A percentile compares a stretch with the other conserved stretches of the same genome.
These are phyloP conservation scores for Anisognathus igniventris DNA, from an alignment of 2,797 vertebrate species.

Conservation along the genomic window DNA sequence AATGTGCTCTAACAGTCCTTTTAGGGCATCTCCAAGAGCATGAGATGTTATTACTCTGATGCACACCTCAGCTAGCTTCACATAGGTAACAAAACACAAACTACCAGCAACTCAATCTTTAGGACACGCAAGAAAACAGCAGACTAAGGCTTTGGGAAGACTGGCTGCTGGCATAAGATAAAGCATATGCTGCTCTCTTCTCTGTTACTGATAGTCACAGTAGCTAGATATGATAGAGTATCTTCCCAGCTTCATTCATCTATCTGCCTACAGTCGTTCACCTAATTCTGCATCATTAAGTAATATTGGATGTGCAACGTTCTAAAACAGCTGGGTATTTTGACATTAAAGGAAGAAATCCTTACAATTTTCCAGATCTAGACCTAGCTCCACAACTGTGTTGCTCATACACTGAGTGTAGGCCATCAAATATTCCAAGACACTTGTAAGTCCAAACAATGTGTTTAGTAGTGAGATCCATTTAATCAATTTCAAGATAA, in stretches of 20 bases:
- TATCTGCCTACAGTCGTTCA: background rate
- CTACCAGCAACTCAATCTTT: background rate
- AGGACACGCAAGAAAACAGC: background rate
- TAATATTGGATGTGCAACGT: background rate
- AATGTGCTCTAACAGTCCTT: background rate
- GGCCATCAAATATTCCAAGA: background rate
- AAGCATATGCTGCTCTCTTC: background rate
- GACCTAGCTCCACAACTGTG: background rate
- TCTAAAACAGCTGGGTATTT: background rate
- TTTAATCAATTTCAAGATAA: background rate
- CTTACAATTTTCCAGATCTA: background rate
- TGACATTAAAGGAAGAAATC: background rate
- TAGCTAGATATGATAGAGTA: background rate
- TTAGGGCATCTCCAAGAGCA: background rate
- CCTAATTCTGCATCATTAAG: background rate
- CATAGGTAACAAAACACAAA: background rate
- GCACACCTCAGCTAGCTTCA: background rate
- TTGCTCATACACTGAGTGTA: background rate
- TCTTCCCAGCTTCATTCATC: background rate
- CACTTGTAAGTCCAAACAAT: background rate
- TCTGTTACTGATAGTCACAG: background rate
- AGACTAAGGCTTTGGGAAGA: background rate
- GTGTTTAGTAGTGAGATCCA: background rate
- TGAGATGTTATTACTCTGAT: background rate
- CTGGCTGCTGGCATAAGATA: background rate